Evolutionary conservation across 2,113 vertebrate species (phyloP), one percentile per base, ranked within the genome.

Genomic region (Gambusia holbrooki): DNA sequence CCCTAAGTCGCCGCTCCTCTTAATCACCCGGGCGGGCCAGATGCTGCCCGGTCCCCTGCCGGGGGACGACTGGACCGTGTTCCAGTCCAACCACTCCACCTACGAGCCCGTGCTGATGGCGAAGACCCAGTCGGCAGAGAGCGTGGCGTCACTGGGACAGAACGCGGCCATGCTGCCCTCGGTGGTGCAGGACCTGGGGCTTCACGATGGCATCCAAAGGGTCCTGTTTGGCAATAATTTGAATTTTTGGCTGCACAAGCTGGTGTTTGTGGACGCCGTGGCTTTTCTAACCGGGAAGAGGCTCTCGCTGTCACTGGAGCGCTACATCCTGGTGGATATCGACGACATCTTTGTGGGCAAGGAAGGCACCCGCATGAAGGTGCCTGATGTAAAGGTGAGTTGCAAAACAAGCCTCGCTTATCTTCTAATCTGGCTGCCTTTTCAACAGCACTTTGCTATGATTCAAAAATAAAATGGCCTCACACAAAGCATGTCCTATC

Each of bases 281-380:
- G 96, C 97, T 87, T 99, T 99, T 90, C 95, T 99, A 69, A 98
- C 97, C 0, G 96, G 97, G 69, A 99, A 98, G 89, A 95, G 96
- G 74, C 95, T 99, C 62, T 98, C 97, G 0, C 80, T 98, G 86
- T 96, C 96, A 6, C 90, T 99, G 27, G 96, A 99, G 88, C 97
- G 98, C 82, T 97, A 98, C 89, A 88, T 99, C 76, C 93, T 99
- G 67, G 98, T 99, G 82, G 98, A 99, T 80, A 97, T 99, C 0
- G 98, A 99, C 0, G 98, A 99, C 91, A 99, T 99, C 91, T 99
- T 99, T 33, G 98, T 99, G 71, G 98, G 98, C 86, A 99, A 99
- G 83, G 98, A 99, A 85, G 97, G 98, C 81, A 99, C 98, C 0
- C 95, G 98, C 87, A 99, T 99, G 97, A 98, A 98, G 83, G 96